Conservation (phyloP, 2,888 invertebrate genomes). For the Monopis laevigella region DNA sequence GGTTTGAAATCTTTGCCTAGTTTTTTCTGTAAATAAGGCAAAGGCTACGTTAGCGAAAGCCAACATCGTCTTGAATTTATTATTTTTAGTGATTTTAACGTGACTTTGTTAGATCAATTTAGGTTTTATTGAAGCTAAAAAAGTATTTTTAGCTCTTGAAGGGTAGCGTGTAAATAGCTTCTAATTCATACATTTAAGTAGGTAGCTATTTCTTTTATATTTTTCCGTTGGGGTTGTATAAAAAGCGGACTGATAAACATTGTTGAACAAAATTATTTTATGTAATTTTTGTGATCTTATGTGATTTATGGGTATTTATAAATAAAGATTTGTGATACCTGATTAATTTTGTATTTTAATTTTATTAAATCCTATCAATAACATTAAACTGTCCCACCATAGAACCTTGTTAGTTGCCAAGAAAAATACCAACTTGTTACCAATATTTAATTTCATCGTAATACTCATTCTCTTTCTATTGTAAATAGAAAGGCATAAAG, state of each 20-base stretch:
- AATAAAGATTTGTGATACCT: conserved; percentile 19
- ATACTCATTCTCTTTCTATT: too few relatives aligned
- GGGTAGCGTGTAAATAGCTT: conserved; percentile 34
- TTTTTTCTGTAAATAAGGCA: neutral
- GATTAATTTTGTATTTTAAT: neutral
- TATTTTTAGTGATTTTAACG: neutral
- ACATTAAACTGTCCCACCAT: neutral
- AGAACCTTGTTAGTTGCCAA: too few relatives aligned
- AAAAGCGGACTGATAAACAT: too few relatives aligned
- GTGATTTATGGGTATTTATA: conserved; percentile 53
- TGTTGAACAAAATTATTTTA: conserved; percentile 7
- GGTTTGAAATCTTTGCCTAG: neutral
- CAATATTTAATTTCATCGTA: too few relatives aligned
- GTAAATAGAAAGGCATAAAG: too few relatives aligned
- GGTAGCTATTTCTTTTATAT: too few relatives aligned
- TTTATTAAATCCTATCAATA: neutral
- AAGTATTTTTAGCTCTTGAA: conserved; percentile 12
- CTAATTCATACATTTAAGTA: conserved; percentile 6
- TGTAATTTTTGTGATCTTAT: conserved; percentile 15
- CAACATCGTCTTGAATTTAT: neutral
- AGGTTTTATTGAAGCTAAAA: too few relatives aligned
- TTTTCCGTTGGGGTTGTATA: too few relatives aligned
- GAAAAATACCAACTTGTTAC: too few relatives aligned
- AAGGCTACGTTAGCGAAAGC: neutral
- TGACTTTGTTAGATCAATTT: neutral